Evolutionary conservation across 2,113 vertebrate genomes (phyloP).

Genomic region (Murina feae): DNA sequence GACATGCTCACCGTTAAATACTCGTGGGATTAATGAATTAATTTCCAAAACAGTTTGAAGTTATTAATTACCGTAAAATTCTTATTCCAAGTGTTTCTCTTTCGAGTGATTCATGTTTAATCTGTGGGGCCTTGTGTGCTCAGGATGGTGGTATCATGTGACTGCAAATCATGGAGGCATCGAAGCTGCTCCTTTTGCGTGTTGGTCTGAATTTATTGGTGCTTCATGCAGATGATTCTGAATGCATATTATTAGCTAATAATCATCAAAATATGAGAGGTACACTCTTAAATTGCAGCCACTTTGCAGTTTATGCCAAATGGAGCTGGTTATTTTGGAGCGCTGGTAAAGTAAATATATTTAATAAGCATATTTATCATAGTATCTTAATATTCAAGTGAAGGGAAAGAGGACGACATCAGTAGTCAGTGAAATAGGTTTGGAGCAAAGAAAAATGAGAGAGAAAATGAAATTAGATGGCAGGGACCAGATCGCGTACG

Average conservation of each 20-base stretch:
- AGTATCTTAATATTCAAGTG: not conserved
- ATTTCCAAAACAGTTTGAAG: constrained; percentile 46
- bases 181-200: not conserved
- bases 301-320: not conserved
- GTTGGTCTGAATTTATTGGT: constrained; percentile 31
- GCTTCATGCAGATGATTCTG: not conserved
- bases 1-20: constrained; percentile 6
- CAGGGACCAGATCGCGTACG: not conserved
- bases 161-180: constrained; percentile 28
- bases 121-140: constrained; percentile 1
- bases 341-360: not conserved
- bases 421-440: not conserved
- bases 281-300: not conserved
- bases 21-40: constrained; percentile 15
- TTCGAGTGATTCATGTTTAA: constrained; percentile 41
- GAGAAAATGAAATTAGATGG: not conserved
- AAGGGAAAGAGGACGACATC: not conserved
- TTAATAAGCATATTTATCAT: not conserved
- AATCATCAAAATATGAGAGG: not conserved
- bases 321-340: not conserved
- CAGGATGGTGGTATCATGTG: constrained; percentile 42
- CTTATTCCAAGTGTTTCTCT: constrained; percentile 34
- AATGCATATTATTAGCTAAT: constrained; percentile 25
- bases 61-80: constrained; percentile 42
- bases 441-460: constrained; percentile 4